These are phyloP conservation scores for Apistogramma diplotaenia DNA, from an alignment of 2,113 vertebrate species.

Conservation along the genomic window DNA sequence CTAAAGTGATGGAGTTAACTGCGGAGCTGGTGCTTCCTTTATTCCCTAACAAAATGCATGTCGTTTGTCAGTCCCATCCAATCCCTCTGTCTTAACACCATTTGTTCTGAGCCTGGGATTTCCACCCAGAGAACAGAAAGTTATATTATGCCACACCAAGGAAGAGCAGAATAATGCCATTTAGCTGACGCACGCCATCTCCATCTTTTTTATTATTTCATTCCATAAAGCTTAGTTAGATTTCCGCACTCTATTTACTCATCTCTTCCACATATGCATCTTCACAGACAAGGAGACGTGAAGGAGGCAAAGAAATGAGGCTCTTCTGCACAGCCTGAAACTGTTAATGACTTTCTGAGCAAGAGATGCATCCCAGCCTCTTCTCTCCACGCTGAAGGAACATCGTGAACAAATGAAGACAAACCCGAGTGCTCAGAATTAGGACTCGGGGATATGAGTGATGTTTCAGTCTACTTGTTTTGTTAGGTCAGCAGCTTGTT, in stretches of 20 bases:
- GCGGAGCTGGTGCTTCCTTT: not conserved
- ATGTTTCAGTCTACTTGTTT: conserved; percentile 21
- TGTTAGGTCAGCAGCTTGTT: conserved; percentile 10
- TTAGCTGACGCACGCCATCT: conserved; percentile 21
- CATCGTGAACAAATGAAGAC: not conserved
- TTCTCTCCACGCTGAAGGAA: not conserved
- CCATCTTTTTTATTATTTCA: conserved; percentile 41
- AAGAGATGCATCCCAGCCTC: conserved; percentile 1
- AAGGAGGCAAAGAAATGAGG: conserved; percentile 3
- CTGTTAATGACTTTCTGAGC: conserved; percentile 40
- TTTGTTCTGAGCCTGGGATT: conserved; percentile 16
- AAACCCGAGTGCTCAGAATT: not conserved
- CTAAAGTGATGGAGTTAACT: not conserved
- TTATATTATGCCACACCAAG: not conserved
- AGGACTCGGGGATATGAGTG: conserved; percentile 18
- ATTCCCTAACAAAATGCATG: not conserved
- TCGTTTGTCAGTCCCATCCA: not conserved
- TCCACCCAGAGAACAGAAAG: conserved; percentile 6
- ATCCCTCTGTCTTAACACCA: not conserved
- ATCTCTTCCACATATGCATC: conserved; percentile 25
- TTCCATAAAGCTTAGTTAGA: conserved; percentile 34
- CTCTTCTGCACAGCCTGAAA: not conserved
- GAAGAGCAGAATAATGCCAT: conserved; percentile 31
- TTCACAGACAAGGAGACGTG: not conserved
- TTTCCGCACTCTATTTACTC: conserved; percentile 33